Base-by-base conservation (phyloP, 2,888 invertebrate species). In the Agrochola circellaris region DNA sequence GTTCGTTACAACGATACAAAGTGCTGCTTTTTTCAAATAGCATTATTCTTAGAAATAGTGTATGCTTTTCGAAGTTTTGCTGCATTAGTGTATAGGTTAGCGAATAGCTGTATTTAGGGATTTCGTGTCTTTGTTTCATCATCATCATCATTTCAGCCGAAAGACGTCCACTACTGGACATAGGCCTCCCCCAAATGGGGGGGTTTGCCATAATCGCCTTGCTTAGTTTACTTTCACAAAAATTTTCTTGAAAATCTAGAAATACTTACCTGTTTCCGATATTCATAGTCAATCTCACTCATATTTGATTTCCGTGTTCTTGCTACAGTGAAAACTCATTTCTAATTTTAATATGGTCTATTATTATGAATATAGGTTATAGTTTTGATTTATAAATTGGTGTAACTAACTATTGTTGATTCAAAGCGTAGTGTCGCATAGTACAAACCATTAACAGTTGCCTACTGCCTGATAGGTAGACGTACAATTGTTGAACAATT, bases 381-480 rank as follows among this genome's bases (percentile, higher is more conserved):
- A 11, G 7, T 26, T 73, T 34, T 81, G 30, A 17, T 73, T 51
- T 20, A 17, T 20, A 48, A 45, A 60, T 54, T 45, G 13, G 13
- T 42, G 61, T 48, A 30, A n/a, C 4, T 48, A 23, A 11, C 20
- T 15, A 17, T 78, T 66, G 11, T 65, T 61, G 15, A 70, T 42
- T 51, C 23, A 56, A 61, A 54, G 42, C 15, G 42, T 60, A 68
- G 1, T 54, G 15, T 65, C 17, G 13, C 9, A 17, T 45, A 26
- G 1, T 51, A 34, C n/a, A 34, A 56, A 61, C 48, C 64, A 65
- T 69, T 79, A 79, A 79, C 65, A 70, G 79, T 83, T 69, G 69
- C 26, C 34, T 64, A 69, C 61, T 51, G 64, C 68, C 26, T 26
- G 48, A 73, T 48, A 26, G 13, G 79, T n/a, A 61, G 20, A 58